Conservation (phyloP, 2,113 vertebrate species). For the Corydoras sp. region DNA sequence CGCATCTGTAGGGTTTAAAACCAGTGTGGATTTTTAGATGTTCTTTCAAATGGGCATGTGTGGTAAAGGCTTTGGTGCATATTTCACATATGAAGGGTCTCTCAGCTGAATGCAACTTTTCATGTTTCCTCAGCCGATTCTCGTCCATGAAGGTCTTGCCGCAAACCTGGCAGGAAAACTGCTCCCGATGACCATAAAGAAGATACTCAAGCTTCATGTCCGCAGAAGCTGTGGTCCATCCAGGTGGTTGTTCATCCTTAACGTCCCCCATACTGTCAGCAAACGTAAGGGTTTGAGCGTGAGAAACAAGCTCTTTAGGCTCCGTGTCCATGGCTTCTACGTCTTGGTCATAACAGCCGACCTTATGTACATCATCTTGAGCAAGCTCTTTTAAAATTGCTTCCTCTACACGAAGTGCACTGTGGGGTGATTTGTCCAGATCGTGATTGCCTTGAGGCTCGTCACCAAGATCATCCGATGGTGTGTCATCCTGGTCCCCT, state of each 20-base stretch:
- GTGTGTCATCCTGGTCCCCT: slow-evolving; percentile 84
- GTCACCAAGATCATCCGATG: slow-evolving; percentile 76
- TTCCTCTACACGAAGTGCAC: slow-evolving; percentile 86
- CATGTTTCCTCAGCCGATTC: slow-evolving; percentile 85
- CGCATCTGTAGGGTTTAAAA: slow-evolving; percentile 95
- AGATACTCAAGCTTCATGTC: slow-evolving; percentile 99
- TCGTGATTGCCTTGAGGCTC: slow-evolving; percentile 77
- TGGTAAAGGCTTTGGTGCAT: slow-evolving; percentile 97
- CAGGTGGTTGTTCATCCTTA: slow-evolving; percentile 79
- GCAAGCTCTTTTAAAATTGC: slow-evolving; percentile 93
- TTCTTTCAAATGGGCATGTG: slow-evolving; percentile 94
- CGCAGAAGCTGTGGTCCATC: slow-evolving; percentile 75
- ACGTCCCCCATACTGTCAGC: slow-evolving; percentile 88
- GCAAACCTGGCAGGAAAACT: slow-evolving; percentile 84
- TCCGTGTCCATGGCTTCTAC: slow-evolving; percentile 87
- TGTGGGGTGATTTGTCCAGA: slow-evolving; percentile 77
- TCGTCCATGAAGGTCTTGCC: slow-evolving; percentile 89
- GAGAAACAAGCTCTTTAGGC: slow-evolving; percentile 77
- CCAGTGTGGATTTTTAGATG: slow-evolving; percentile 97
- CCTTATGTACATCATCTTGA: slow-evolving; percentile 93
- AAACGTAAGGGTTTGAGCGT: slow-evolving; percentile 85
- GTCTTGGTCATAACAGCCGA: slow-evolving; percentile 95
- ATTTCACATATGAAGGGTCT: slow-evolving; percentile 94
- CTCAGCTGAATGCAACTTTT: slow-evolving; percentile 91
- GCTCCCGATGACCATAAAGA: slow-evolving; percentile 92